A percentile compares a stretch with the other conserved stretches of the same genome.
phyloP scores from a whole-genome alignment of 2,113 vertebrate species.

The Chaetorhynchus papuensis region DNA sequence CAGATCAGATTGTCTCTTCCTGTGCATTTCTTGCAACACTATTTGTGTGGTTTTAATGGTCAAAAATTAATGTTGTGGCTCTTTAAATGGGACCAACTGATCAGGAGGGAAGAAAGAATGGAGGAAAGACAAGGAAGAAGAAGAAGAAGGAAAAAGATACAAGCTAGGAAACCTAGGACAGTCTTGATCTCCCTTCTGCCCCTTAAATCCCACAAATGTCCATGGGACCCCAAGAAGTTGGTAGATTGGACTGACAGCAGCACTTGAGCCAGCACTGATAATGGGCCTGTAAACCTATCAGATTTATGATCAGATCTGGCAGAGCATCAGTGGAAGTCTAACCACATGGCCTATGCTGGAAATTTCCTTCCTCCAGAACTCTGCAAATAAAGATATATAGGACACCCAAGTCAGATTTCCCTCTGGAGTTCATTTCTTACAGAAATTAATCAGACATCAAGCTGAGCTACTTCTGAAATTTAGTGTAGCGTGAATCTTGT shows the following conservation, averaged over 20 bases:
- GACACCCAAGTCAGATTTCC: neutral
- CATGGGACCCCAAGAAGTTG: neutral
- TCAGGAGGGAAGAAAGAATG: neutral
- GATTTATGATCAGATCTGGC: neutral
- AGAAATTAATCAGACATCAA: neutral
- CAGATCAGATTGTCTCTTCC: neutral
- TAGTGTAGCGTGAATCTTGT: neutral
- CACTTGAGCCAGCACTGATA: neutral
- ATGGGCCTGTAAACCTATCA: neutral
- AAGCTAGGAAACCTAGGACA: neutral
- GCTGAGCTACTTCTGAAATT: neutral
- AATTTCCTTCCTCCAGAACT: neutral
- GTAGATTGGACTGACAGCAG: neutral
- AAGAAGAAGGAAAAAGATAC: neutral
- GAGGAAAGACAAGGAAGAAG: neutral
- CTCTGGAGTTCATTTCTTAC: neutral
- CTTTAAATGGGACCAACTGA: neutral
- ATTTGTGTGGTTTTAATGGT: neutral
- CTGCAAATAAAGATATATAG: neutral
- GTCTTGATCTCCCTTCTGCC: neutral
- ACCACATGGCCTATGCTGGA: too few species aligned
- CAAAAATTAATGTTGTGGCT: neutral
- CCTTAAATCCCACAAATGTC: neutral
- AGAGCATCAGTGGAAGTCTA: neutral
- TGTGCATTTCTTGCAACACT: neutral